Evolutionary conservation across 2,797 vertebrate species (phyloP).

Genomic region (Sitta carolinensis): DNA sequence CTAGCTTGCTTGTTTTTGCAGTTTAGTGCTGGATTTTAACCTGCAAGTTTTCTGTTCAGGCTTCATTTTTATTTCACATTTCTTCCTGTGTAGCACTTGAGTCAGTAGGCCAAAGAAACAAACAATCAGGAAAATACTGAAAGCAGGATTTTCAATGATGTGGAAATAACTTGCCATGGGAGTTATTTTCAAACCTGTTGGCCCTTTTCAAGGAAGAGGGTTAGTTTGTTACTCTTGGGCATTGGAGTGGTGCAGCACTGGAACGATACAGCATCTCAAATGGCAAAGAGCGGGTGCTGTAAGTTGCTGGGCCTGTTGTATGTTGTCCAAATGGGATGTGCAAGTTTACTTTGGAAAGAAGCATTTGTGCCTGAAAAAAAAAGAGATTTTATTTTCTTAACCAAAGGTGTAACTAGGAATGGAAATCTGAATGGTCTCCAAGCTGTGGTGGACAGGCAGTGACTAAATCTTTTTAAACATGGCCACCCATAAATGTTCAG

Average conservation of each 20-base stretch:
- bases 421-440: neutral
- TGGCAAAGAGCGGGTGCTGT: neutral
- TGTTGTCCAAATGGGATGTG: neutral
- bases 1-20: neutral
- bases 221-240: neutral
- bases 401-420: neutral
- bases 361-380: neutral
- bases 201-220: neutral
- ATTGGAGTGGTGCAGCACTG: neutral
- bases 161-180: neutral
- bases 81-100: neutral
- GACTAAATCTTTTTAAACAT: neutral
- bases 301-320: neutral
- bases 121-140: neutral
- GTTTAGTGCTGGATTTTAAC: neutral
- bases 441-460: neutral
- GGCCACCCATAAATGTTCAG: accelerated
- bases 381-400: neutral
- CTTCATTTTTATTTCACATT: neutral
- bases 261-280: neutral
- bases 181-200: neutral
- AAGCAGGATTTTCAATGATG: neutral
- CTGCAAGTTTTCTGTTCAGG: neutral
- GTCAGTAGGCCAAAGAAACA: neutral
- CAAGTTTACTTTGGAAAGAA: neutral